Conservation (phyloP, 30 jellyfish, hydroid and myxozoan genomes). For the Mastigias papua region DNA sequence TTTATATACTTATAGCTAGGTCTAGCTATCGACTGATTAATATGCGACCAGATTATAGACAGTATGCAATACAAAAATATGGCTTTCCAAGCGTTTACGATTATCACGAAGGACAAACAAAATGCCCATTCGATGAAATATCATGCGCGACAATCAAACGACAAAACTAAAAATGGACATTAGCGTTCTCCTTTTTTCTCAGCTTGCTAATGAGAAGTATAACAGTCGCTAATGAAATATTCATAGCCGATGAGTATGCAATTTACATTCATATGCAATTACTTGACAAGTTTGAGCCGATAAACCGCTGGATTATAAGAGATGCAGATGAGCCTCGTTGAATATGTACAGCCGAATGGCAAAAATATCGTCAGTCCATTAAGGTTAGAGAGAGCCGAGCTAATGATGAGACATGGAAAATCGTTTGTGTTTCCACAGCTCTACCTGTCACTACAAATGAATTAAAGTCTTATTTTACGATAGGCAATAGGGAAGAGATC, state of each 20-base stretch:
- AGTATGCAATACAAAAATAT: neutral
- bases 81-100: neutral
- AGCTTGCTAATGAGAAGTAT: constrained; percentile 64
- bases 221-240: constrained; percentile 49
- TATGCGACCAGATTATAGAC: too few species aligned
- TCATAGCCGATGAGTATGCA: constrained; percentile 33
- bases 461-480: too few species aligned
- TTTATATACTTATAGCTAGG: too few species aligned
- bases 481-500: too few species aligned
- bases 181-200: constrained; percentile 48
- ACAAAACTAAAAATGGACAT: constrained; percentile 3
- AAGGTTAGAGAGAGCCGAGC: neutral
- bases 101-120: neutral
- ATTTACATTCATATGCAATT: constrained; percentile 23
- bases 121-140: neutral
- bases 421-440: too few species aligned
- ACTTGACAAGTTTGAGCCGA: constrained; percentile 22
- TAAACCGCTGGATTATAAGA: constrained; percentile 19
- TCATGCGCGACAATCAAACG: constrained; percentile 34
- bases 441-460: too few species aligned
- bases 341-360: neutral
- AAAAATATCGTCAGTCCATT: constrained; percentile 5
- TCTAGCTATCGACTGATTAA: too few species aligned
- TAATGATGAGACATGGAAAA: too few species aligned
- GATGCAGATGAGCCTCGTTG: constrained; percentile 32